Evolutionary conservation across 2,113 vertebrate genomes (phyloP).

Genomic region (Cyprinus carpio): DNA sequence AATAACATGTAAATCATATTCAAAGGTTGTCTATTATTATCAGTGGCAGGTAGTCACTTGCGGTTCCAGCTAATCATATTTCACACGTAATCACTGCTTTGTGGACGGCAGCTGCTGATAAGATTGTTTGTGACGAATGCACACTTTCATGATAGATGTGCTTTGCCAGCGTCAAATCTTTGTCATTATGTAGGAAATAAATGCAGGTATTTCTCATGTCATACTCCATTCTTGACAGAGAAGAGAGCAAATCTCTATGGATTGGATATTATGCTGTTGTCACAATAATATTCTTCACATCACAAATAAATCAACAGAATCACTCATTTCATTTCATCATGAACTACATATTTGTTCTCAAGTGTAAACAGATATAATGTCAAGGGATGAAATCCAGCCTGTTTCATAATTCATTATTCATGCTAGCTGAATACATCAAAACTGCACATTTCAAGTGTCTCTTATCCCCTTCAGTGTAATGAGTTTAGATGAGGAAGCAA

Average conservation of each 20-base stretch:
- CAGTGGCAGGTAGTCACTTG: not conserved
- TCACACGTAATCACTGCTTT: slow-evolving; percentile 15
- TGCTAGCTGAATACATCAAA: not conserved
- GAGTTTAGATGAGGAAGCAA: slow-evolving; percentile 1
- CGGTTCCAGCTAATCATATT: slow-evolving; percentile 19
- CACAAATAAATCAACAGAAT: not conserved
- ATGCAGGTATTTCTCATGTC: not conserved
- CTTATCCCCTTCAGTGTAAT: not conserved
- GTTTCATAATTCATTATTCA: not conserved
- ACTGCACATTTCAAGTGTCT: not conserved
- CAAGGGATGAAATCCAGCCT: not conserved
- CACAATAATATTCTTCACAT: slow-evolving; percentile 15
- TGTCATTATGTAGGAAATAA: slow-evolving; percentile 27
- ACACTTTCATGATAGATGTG: slow-evolving; percentile 14
- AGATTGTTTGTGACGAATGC: slow-evolving; percentile 19
- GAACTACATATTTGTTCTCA: not conserved
- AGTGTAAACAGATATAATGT: not conserved
- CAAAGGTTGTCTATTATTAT: slow-evolving; percentile 13
- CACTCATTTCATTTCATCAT: not conserved
- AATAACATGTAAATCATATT: slow-evolving; percentile 16
- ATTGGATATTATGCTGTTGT: not conserved
- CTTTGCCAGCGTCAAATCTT: slow-evolving; percentile 7
- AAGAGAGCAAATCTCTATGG: slow-evolving; percentile 8
- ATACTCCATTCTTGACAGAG: not conserved
- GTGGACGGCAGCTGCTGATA: slow-evolving; percentile 17